Conservation (phyloP, 2,888 invertebrate genomes). For the Cosmopolites sordidus region DNA sequence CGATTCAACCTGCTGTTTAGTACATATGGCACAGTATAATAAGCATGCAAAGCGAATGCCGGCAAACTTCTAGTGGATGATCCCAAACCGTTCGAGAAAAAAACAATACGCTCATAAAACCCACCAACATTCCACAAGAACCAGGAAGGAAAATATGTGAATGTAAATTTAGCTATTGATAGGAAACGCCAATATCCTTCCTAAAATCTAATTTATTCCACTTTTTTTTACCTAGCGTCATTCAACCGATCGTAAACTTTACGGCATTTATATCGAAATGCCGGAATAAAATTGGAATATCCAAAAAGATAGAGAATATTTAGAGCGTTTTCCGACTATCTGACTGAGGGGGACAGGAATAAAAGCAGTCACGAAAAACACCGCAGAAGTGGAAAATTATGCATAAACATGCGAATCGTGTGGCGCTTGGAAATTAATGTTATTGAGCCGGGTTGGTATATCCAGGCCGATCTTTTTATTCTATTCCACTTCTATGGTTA, state of each 20-base stretch:
- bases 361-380: slow-evolving; percentile 24
- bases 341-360: slow-evolving; percentile 13
- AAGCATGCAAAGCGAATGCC: too few species aligned
- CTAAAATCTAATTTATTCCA: too few species aligned
- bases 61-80: too few species aligned
- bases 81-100: too few species aligned
- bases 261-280: background rate
- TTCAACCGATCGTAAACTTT: background rate
- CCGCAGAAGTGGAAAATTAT: slow-evolving; percentile 19
- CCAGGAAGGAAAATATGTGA: too few species aligned
- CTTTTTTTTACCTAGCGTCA: too few species aligned
- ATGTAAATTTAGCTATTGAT: too few species aligned
- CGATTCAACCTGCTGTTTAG: too few species aligned
- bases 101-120: too few species aligned
- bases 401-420: slow-evolving; percentile 24
- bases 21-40: too few species aligned
- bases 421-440: slow-evolving; percentile 23
- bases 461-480: slow-evolving; percentile 10
- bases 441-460: slow-evolving; percentile 12
- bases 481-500: slow-evolving; percentile 6
- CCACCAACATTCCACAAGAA: too few species aligned
- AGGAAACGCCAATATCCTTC: too few species aligned
- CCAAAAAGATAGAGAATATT: slow-evolving; percentile 2
- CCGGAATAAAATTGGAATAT: background rate
- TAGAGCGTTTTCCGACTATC: slow-evolving; percentile 4